Evolutionary conservation across 2,797 vertebrate genomes (phyloP).

Genomic region (Meda fulgida): DNA sequence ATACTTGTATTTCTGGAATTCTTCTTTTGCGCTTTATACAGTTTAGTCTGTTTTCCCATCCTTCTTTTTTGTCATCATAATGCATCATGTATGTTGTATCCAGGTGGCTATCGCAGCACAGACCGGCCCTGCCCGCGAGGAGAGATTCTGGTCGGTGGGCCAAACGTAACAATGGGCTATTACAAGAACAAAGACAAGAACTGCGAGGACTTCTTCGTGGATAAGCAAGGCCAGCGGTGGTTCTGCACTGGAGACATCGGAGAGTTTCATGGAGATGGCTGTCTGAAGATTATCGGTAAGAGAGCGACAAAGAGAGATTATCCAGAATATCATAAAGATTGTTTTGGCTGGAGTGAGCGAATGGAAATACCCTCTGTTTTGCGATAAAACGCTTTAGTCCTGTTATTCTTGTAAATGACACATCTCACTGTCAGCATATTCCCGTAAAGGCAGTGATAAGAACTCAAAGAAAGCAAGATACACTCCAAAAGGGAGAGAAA

Average conservation of each 20-base stretch:
- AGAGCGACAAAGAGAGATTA: not conserved
- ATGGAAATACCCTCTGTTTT: not conserved
- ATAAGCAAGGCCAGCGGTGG: conserved; percentile 90
- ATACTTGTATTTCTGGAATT: not conserved
- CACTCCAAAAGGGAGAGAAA: conserved; percentile 12
- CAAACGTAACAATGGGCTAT: conserved; percentile 93
- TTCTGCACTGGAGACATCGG: conserved; percentile 96
- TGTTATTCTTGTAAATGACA: conserved; percentile 11
- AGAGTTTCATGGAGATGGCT: conserved; percentile 90
- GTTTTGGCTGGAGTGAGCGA: conserved; percentile 6
- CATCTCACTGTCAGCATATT: conserved; percentile 12
- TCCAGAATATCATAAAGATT: not conserved
- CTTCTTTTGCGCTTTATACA: not conserved
- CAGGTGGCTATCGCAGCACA: conserved; percentile 87
- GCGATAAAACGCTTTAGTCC: not conserved
- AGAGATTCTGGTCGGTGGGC: conserved; percentile 93
- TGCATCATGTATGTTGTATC: not conserved
- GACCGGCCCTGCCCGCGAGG: conserved; percentile 91
- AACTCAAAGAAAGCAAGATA: conserved; percentile 2
- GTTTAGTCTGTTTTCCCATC: not conserved
- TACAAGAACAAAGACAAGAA: conserved; percentile 87
- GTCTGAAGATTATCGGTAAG: conserved; percentile 93
- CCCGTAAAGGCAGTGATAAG: not conserved
- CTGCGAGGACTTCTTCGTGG: conserved; percentile 86
- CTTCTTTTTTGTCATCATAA: not conserved